Evolutionary conservation across 2,888 invertebrate species (phyloP), one percentile per base, ranked within the genome.

Genomic region (Anoncus sp.): DNA sequence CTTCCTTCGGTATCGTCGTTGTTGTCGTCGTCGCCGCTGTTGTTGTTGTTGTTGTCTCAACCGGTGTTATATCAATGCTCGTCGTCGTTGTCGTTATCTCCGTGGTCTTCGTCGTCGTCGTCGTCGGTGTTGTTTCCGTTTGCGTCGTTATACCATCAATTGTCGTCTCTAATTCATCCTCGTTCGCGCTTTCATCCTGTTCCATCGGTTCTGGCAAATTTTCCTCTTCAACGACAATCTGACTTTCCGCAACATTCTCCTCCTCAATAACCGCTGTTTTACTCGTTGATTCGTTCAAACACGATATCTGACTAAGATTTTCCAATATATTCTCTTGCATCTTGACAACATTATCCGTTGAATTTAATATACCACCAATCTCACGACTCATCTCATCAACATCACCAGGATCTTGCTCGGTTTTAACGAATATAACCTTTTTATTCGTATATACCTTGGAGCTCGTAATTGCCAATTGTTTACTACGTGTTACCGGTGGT

Each of bases 311-410:
- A 4, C 84, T 80, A 1, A 90, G 79, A 80, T 90, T 90, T 20
- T 84, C 87, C 12, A 91, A 59, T 10, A 90, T 88, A 14, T 85
- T 87, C 57, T 90, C 90, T 45, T 90, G 90, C 87, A 91, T 90
- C 53, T 91, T 91, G 0, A 87, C 90, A 0, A 89, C 89, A 5
- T 81, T 85, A 1, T 91, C 90, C 0, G 89, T 84, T 0, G 90
- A 88, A 59, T 90, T 89, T 2, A 91, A 81, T 69, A 91, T 91
- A 66, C 82, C 90, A 53, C 86, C 90, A 0, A 91, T 79, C 63
- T 91, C 91, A 3, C 88, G 85, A 47, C 86, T 89, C 90, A 91
- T 91, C 49, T 91, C 90, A 7, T 91, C 91, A 1, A 89, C 89
- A 10, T 82, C 83, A 2, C 80, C 71, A 0, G 82, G 75, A 14